These are phyloP conservation scores for Tapirus indicus DNA, from an alignment of 2,797 vertebrate species.

Conservation along the genomic window DNA sequence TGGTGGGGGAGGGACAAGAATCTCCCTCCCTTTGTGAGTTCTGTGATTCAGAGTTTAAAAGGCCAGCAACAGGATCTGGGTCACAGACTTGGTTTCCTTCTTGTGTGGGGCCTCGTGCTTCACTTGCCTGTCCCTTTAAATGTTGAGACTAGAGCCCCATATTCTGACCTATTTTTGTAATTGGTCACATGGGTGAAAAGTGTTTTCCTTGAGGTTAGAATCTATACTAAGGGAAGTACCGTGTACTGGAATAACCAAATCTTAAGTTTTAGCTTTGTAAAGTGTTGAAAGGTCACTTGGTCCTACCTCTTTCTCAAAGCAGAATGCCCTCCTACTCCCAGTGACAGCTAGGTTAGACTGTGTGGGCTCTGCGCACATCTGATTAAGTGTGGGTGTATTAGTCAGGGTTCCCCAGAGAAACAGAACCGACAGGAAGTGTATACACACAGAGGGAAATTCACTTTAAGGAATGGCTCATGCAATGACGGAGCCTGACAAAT, in stretches of 20 bases:
- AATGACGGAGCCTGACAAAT: background rate
- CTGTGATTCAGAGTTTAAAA: slow-evolving; percentile 72
- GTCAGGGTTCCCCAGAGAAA: background rate
- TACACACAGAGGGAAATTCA: background rate
- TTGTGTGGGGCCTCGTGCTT: background rate
- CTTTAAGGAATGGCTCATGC: background rate
- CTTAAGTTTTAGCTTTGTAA: background rate
- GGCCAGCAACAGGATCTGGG: slow-evolving; percentile 59
- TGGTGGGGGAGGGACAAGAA: slow-evolving; percentile 41
- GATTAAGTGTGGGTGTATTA: too few species aligned
- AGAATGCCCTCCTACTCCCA: background rate
- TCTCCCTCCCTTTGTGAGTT: slow-evolving; percentile 61
- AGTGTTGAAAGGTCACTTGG: background rate
- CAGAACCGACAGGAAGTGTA: background rate
- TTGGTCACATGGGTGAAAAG: background rate
- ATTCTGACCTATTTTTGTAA: background rate
- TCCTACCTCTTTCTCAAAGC: background rate
- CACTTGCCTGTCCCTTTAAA: background rate
- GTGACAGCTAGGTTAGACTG: background rate
- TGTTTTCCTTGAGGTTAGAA: background rate
- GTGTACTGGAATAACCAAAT: background rate
- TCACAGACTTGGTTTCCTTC: slow-evolving; percentile 60
- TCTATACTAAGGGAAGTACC: background rate
- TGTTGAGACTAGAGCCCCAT: background rate
- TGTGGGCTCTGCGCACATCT: background rate